A percentile compares a stretch with the other conserved stretches of the same genome.
Evolutionary conservation across 2,797 vertebrate species (phyloP).

Genomic region (Pseudochirops cupreus): DNA sequence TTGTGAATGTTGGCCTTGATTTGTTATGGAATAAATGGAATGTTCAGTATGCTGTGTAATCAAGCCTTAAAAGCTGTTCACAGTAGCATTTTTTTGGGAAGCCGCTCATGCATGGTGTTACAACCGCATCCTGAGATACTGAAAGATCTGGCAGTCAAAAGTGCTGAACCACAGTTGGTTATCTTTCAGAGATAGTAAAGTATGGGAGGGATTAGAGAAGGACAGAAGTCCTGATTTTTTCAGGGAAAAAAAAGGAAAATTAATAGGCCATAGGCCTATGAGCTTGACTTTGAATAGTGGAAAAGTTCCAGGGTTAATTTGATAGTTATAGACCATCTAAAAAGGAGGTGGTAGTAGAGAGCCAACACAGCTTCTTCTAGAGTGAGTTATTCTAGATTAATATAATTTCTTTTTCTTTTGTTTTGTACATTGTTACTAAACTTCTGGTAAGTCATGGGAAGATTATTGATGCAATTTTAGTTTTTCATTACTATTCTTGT

Average conservation of each 20-base stretch:
- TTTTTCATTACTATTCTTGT: not conserved
- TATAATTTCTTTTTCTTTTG: not conserved
- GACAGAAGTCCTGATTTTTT: not conserved
- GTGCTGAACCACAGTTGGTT: not conserved
- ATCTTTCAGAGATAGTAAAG: not conserved
- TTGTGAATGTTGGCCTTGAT: too few relatives aligned
- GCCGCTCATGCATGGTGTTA: too few relatives aligned
- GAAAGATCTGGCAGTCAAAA: not conserved
- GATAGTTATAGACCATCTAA: not conserved
- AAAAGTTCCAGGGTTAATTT: not conserved
- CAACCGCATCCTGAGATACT: not conserved
- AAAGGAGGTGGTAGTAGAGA: not conserved
- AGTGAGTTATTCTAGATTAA: not conserved
- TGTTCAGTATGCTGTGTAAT: too few relatives aligned
- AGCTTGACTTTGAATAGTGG: not conserved
- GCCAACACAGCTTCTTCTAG: not conserved
- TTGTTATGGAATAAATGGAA: too few relatives aligned
- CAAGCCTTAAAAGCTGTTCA: too few relatives aligned
- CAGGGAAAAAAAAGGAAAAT: not conserved
- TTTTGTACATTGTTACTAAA: not conserved
- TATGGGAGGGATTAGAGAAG: not conserved
- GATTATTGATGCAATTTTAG: not conserved
- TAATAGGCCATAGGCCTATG: not conserved
- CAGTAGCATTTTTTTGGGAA: too few relatives aligned
- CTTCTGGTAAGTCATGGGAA: not conserved